Base-by-base conservation (phyloP, 2,113 vertebrate genomes). In the Indicator indicator region DNA sequence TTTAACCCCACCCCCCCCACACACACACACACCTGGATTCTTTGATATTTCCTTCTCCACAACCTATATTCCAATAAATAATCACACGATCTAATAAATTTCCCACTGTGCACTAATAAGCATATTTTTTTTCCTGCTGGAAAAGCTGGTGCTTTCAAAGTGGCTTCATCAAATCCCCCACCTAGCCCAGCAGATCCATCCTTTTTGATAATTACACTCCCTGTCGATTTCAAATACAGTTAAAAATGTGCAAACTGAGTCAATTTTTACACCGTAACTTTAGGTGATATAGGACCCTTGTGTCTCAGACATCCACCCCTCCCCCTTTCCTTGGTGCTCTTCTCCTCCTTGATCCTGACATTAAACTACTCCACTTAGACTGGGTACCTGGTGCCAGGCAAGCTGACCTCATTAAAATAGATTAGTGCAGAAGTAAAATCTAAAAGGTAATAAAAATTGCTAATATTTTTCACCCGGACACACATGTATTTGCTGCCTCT, bases 351-450 rank as follows among this genome's bases (percentile, higher is more conserved):
- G 92, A 91, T 95, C 92, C 90, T 54, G 73, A 92, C 90, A 90
- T 94, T 96, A 95, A 97, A 94, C 92, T 71, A 73, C 67, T 95
- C 83, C 90, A 95, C 89, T 97, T 94, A 96, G 93, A 19, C 86
- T 54, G 4, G 92, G 88, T 93, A 96, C 92, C 88, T 92, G 88
- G 83, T 95, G 94, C 95, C 95, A 95, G 90, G 90, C 90, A 14
- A 76, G 83, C 90, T 97, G 96, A 96, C 96, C 96, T 96, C 96
- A 96, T 97, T 96, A 96, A 96, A 95, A 95, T 92, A 92, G 95
- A 93, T 96, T 96, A 94, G 86, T 67, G 88, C 73, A 87, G 93
- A 80, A 94, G 83, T 88, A 96, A 96, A 97, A 97, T 89, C 94
- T 95, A 93, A 97, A 94, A 95, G 95, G 96, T 84, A 96, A 96